Evolutionary conservation across 92 coral and sea anemone genomes (phyloP).

Genomic region (Isaurus tuberculatus): DNA sequence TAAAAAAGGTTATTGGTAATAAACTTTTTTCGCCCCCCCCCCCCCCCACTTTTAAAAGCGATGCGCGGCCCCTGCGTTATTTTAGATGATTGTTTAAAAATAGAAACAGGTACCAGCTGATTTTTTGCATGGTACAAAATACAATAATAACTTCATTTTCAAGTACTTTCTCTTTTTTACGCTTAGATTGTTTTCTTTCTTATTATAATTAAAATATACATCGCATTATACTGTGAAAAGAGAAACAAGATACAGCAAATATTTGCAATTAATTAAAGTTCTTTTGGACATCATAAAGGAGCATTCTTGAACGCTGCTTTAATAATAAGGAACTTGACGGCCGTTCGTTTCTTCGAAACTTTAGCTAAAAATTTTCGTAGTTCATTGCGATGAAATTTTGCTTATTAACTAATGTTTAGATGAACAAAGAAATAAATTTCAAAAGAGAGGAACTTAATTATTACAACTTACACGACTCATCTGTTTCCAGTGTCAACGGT

Average conservation of each 20-base stretch:
- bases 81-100: too few species aligned
- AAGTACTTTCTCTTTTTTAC: neutral
- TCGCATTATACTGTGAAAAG: neutral
- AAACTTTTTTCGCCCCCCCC: too few species aligned
- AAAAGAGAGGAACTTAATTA: neutral
- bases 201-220: too few species aligned
- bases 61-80: too few species aligned
- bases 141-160: neutral
- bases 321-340: too few species aligned
- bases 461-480: slow-evolving; percentile 84
- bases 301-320: too few species aligned
- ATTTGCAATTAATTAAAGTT: too few species aligned
- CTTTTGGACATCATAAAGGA: too few species aligned
- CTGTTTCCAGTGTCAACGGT: slow-evolving; percentile 74
- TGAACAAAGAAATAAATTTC: neutral
- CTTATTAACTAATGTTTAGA: neutral
- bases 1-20: too few species aligned
- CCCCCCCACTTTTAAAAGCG: too few species aligned
- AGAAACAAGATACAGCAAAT: neutral
- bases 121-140: neutral
- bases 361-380: neutral
- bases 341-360: neutral
- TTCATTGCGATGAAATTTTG: neutral
- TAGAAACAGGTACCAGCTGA: too few species aligned
- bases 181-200: too few species aligned